Base-by-base conservation (phyloP, 1,140 invertebrate species). In the Danaus plexippus region DNA sequence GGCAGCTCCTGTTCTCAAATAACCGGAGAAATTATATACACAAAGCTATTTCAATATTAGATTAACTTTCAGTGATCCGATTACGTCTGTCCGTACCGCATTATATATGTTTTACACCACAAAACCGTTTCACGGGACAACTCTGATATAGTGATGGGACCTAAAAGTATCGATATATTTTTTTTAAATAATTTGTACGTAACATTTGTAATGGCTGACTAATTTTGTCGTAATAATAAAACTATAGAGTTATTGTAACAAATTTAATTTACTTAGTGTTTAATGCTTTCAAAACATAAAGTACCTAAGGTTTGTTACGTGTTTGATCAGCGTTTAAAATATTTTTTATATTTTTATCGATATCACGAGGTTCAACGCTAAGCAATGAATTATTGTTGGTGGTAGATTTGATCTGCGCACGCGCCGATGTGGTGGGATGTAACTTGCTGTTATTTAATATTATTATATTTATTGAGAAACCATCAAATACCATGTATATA, bases 81-180 rank as follows among this genome's bases (percentile, higher is more conserved):
- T 79, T 75, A 64, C 57, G 69, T 71, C 69, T 69, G 66, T 69
- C 71, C 66, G 67, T 69, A 82, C 79, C 81, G 69, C 75, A 76
- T 75, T 76, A 80, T 81, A 80, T 77, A 79, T 82, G 71, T 82
- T 80, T 70, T 77, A 71, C 65, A 75, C 79, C 79, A 67, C 79
- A 81, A 67, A 59, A 84, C 80, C 80, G 80, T 82, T 79, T 72
- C 67, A 49, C 69, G 54, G 61, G 74, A 75, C 75, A 77, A 76
- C 73, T 78, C 66, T 66, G 58, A 63, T 54, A 4, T 75, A 77
- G 77, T 67, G 73, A 65, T 68, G 74, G 56, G 60, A 9, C 10
- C 45, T 40, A n/a, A 12, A 46, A 15, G 12, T 42, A 2, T 12
- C 13, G 22, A 32, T 32, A 32, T 22, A 22, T 22, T 2, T 22